Evolutionary conservation across 2,113 vertebrate genomes (phyloP), one percentile per base, ranked within the genome.

Genomic region (Fregetta grallaria): DNA sequence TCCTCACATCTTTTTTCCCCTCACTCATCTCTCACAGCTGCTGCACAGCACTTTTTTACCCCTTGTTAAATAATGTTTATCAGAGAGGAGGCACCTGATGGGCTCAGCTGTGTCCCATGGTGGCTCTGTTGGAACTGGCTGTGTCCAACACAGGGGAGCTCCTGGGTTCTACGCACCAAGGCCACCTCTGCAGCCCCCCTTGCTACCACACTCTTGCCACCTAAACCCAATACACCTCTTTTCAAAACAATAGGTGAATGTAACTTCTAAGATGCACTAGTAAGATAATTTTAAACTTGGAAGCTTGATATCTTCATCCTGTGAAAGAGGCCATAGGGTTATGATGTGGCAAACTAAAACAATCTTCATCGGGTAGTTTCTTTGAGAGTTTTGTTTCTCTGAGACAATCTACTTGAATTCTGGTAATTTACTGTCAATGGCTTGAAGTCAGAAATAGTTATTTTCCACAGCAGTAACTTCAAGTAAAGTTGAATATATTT

Each of bases 401-500:
- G 34, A 32, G 16, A 63, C 7, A 30, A 25, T 30, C 30, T 59
- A 19, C n/a, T 23, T 70, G 61, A 86, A 75, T 27, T 52, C 15
- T 40, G 7, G 10, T 26, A 62, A 22, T 38, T 61, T 36, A 44
- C 36, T 58, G 17, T 38, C 40, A 34, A 14, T 25, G 19, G 44
- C 89, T 75, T 90, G 40, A 87, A 72, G 73, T 87, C 66, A 81
- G 52, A 94, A 87, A 63, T 1, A 44, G 72, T 56, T 81, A 42
- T 23, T 90, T 92, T 81, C 89, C 84, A 95, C 49, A 91, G 91
- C 72, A 91, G 76, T 71, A 89, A 94, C 49, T 85, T 94, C 56
- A 89, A 78, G 26, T 92, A 80, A 86, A 77, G 27, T 85, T 89
- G 77, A 93, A 85, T 90, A 93, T 14, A 68, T 89, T 89, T 86